Conservation (phyloP, 2,113 vertebrate genomes). For the Chaetops frenatus region DNA sequence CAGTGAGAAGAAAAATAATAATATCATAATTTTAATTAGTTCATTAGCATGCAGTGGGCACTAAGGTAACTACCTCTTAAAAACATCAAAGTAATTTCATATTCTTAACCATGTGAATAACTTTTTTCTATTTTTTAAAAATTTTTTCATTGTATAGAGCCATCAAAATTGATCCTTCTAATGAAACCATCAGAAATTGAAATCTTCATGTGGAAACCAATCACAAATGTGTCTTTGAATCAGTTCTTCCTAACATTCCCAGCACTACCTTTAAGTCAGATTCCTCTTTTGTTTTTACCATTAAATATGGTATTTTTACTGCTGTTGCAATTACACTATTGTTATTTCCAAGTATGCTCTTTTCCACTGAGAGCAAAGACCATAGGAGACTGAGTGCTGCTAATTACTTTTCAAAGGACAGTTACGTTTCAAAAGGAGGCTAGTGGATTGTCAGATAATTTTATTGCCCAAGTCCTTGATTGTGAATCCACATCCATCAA, state of each 20-base stretch:
- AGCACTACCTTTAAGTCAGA: not conserved
- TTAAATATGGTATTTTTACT: not conserved
- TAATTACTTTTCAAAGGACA: not conserved
- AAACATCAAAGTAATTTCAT: not conserved
- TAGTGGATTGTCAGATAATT: not conserved
- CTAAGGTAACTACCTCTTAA: not conserved
- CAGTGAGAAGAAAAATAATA: not conserved
- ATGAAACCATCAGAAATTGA: not conserved
- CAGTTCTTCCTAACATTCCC: not conserved
- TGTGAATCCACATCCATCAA: not conserved
- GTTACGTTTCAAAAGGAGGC: not conserved
- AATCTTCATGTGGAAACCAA: not conserved
- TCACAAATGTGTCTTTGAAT: not conserved
- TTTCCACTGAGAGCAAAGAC: not conserved
- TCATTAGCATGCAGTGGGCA: not conserved
- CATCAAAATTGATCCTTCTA: not conserved
- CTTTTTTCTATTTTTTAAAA: not conserved
- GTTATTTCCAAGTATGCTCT: not conserved
- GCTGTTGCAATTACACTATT: not conserved
- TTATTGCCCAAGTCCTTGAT: not conserved
- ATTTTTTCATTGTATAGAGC: not conserved
- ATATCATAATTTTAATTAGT: not conserved
- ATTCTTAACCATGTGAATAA: not conserved
- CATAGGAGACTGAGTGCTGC: not conserved
- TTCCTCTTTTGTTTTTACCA: not conserved